Evolutionary conservation across 2,797 vertebrate genomes (phyloP).

Genomic region (Pangasius sanitwongsei): DNA sequence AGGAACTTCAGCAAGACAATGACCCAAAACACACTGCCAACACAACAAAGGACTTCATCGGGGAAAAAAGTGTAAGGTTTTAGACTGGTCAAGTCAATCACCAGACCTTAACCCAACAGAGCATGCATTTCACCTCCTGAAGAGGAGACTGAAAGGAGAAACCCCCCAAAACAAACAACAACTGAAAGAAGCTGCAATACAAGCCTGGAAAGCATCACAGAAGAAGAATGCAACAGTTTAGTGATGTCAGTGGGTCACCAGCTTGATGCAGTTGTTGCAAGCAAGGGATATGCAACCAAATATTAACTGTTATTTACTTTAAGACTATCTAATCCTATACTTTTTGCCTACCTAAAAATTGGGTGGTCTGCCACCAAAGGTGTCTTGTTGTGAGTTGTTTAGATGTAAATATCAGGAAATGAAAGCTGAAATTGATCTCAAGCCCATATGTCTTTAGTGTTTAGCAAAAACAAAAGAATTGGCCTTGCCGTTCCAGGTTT

Average conservation of each 20-base stretch:
- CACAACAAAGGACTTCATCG: neutral
- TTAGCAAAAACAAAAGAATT: neutral
- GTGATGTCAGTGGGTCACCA: neutral
- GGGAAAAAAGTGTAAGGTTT: neutral
- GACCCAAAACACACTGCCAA: neutral
- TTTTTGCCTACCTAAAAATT: neutral
- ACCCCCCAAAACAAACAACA: neutral
- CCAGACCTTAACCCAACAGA: neutral
- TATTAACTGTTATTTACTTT: conserved; percentile 1
- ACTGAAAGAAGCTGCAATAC: neutral
- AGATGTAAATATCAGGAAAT: neutral
- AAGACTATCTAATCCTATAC: neutral
- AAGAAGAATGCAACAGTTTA: neutral
- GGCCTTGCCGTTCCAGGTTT: neutral
- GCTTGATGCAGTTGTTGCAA: neutral
- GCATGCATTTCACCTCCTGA: neutral
- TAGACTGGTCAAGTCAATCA: neutral
- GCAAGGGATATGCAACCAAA: neutral
- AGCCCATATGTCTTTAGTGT: neutral
- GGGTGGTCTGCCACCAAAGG: too few species aligned
- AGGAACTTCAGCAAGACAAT: neutral
- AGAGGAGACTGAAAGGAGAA: neutral
- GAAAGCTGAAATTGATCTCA: neutral
- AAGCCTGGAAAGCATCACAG: neutral
- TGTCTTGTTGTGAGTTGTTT: neutral